Percentiles rank a stretch among this genome's conserved stretches.
These are phyloP conservation scores for Strongylocentrotus purpuratus DNA, from an alignment of 35 echinoderm and acorn worm species.

Conservation along the genomic window DNA sequence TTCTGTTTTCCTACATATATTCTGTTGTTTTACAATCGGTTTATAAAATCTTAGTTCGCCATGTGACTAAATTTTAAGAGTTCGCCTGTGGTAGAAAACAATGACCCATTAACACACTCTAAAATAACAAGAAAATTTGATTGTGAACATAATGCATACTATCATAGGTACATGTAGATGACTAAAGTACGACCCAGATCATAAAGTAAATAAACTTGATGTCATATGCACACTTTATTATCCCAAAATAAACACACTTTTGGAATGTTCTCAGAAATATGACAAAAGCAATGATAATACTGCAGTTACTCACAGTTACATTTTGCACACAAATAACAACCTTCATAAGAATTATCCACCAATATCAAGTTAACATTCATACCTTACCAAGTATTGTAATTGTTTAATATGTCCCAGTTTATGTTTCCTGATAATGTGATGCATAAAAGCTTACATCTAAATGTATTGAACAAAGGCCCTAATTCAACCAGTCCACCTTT, in stretches of 20 bases:
- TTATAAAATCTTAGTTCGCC: not conserved
- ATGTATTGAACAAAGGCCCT: no score
- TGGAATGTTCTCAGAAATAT: not conserved
- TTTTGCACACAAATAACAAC: not conserved
- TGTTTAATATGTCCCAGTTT: no score
- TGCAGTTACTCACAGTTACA: not conserved
- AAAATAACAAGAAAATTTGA: no score
- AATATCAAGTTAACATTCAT: not conserved
- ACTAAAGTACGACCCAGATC: not conserved
- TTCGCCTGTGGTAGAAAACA: no score
- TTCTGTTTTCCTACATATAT: no score
- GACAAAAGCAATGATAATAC: not conserved
- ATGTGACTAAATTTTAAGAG: no score
- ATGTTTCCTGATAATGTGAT: no score
- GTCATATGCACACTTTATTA: no score
- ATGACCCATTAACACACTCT: no score
- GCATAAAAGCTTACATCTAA: no score
- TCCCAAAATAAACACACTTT: not conserved
- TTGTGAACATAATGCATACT: not conserved
- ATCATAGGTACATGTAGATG: not conserved
- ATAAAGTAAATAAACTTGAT: not conserved
- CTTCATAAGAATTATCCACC: not conserved
- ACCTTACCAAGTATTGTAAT: no score
- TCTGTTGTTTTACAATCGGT: not conserved
- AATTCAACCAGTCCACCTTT: no score